phyloP scores from a whole-genome alignment of 2,113 vertebrate genomes.

The Felis catus region F.catus_Fca126_mat1.0 CM031411.1:97356501-97357000 shows the following conservation, averaged over 20 bases:
- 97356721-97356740: constrained; percentile 22
- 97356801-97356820: constrained; percentile 38
- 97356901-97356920: constrained; percentile 49
- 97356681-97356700: neutral
- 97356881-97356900: constrained; percentile 29
- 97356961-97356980: constrained; percentile 47
- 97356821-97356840: constrained; percentile 40
- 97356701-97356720: constrained; percentile 15
- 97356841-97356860: constrained; percentile 20
- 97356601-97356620: constrained; percentile 32
- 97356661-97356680: neutral
- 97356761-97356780: constrained; percentile 53
- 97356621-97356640: constrained; percentile 40
- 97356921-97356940: neutral
- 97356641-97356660: neutral
- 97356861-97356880: neutral
- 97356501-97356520: constrained; percentile 3
- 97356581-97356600: neutral
- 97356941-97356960: neutral
- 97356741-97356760: constrained; percentile 35
- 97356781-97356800: constrained; percentile 1
- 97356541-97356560: neutral
- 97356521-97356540: neutral
- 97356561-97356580: constrained; percentile 3
- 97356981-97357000: constrained; percentile 58